Evolutionary conservation across 1,140 invertebrate species (phyloP).

Genomic region (Pseudomyrmex concolor): DNA sequence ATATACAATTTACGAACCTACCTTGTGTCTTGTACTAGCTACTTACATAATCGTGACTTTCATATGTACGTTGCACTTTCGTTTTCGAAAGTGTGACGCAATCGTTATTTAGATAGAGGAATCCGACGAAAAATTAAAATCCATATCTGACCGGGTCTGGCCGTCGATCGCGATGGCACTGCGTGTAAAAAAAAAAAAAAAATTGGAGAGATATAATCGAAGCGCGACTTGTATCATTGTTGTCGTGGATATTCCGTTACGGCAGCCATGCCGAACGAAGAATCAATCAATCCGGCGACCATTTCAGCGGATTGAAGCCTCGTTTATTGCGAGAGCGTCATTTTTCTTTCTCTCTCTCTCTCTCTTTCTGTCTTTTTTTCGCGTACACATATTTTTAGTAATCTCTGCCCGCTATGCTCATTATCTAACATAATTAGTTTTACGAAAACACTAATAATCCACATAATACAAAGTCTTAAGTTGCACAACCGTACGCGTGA

Average conservation of each 20-base stretch:
- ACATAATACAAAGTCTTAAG: too few relatives aligned
- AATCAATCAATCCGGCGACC: too few relatives aligned
- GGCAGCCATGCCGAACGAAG: too few relatives aligned
- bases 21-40: conserved; percentile 33
- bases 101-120: conserved; percentile 51
- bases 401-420: too few relatives aligned
- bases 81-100: conserved; percentile 57
- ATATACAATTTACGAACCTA: conserved; percentile 53
- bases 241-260: background rate
- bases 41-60: conserved; percentile 54
- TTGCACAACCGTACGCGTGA: too few relatives aligned
- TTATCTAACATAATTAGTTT: too few relatives aligned
- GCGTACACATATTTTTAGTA: background rate
- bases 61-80: conserved; percentile 61
- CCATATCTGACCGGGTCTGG: too few relatives aligned
- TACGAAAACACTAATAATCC: too few relatives aligned
- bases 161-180: too few relatives aligned
- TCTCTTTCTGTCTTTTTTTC: background rate
- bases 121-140: conserved; percentile 12
- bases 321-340: background rate
- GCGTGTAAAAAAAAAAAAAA: too few relatives aligned
- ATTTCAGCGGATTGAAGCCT: background rate
- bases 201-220: background rate
- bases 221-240: too few relatives aligned
- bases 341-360: background rate